A percentile compares a stretch with the other conserved stretches of the same genome.
phyloP scores from a whole-genome alignment of 2,113 vertebrate genomes.

The Arvicanthis niloticus region DNA sequence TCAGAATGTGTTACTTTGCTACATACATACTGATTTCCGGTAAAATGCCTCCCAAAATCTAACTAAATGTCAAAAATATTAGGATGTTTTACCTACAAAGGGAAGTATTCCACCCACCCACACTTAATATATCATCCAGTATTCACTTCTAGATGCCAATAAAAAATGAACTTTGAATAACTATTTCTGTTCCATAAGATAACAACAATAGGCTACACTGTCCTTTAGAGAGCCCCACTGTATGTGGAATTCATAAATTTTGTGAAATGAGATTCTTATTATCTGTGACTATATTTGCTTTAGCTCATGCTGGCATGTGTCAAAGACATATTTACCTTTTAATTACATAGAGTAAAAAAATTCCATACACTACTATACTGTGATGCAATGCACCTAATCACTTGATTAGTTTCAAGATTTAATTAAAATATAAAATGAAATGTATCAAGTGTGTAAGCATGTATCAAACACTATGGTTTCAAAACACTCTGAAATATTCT shows the following conservation, averaged over 20 bases:
- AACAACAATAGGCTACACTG: not conserved
- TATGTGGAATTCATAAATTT: not conserved
- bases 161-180: not conserved
- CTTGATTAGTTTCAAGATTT: not conserved
- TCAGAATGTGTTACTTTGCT: not conserved
- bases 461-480: not conserved
- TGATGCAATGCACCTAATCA: not conserved
- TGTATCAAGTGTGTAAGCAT: constrained; percentile 21
- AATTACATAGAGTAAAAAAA: not conserved
- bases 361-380: not conserved
- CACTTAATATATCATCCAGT: not conserved
- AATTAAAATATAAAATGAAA: constrained; percentile 35
- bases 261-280: not conserved
- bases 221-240: not conserved
- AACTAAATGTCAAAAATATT: not conserved
- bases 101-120: not conserved
- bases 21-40: not conserved
- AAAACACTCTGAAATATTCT: not conserved
- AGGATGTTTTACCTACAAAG: not conserved
- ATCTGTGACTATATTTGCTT: not conserved
- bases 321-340: not conserved
- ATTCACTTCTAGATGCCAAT: not conserved
- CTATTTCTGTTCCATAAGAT: not conserved
- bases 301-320: not conserved
- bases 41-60: not conserved